Percentiles rank a stretch among this genome's conserved stretches.
Conservation (phyloP, 2,797 vertebrate genomes). For the Melanotaenia pygmaea region DNA sequence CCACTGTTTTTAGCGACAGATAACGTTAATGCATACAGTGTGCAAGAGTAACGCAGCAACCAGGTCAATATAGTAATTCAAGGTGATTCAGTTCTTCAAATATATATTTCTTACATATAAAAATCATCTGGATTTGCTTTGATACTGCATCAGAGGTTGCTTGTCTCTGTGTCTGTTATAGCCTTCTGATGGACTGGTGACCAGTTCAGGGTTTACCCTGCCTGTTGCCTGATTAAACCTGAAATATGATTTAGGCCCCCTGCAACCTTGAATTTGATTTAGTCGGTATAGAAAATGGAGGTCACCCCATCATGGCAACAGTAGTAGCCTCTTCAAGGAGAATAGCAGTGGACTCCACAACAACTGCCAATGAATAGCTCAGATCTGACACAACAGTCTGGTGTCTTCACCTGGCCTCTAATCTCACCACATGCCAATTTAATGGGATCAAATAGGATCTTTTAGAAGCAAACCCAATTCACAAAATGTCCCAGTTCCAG, state of each 20-base stretch:
- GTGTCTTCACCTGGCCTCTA: neutral
- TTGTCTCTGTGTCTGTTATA: neutral
- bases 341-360: neutral
- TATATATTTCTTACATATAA: neutral
- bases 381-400: neutral
- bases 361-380: neutral
- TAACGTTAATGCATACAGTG: neutral
- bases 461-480: neutral
- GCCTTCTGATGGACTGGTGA: neutral
- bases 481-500: neutral
- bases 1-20: slow-evolving; percentile 1
- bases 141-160: too few relatives aligned
- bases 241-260: neutral
- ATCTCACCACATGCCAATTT: neutral
- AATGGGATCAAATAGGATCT: neutral
- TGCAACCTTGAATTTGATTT: slow-evolving; percentile 1
- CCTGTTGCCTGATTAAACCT: neutral
- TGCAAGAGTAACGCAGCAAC: neutral
- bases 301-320: neutral
- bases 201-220: neutral
- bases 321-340: neutral
- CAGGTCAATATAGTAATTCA: neutral
- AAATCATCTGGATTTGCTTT: neutral
- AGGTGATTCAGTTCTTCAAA: neutral
- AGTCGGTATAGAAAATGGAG: neutral